These are phyloP conservation scores for Streblospio benedicti DNA, from an alignment of 1,140 invertebrate species.

Conservation along the genomic window DNA sequence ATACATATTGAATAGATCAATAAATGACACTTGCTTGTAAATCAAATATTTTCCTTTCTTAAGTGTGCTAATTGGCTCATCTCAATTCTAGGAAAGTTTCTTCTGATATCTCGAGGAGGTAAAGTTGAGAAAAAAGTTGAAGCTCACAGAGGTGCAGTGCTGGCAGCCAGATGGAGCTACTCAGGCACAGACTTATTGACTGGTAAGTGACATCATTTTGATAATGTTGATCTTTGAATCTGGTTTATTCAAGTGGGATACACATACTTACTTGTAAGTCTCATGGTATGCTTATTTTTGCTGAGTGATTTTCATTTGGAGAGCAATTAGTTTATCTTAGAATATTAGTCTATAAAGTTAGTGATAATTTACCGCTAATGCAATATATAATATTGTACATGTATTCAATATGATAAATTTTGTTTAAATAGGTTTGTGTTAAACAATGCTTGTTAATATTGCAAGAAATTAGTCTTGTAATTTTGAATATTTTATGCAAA, in stretches of 20 bases:
- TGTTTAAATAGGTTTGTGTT: background rate
- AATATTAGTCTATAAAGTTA: too few relatives aligned
- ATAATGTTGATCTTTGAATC: background rate
- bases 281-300: too few relatives aligned
- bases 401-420: background rate
- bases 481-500: background rate
- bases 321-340: too few relatives aligned
- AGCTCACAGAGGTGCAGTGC: constrained; percentile 81
- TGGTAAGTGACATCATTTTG: constrained; percentile 51
- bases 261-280: background rate
- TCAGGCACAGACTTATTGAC: constrained; percentile 86
- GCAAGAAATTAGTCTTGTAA: too few relatives aligned
- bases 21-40: background rate
- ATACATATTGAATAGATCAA: background rate
- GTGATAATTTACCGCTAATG: background rate
- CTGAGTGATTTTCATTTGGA: too few relatives aligned
- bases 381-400: background rate
- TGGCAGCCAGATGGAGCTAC: constrained; percentile 72
- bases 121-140: constrained; percentile 84
- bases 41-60: too few relatives aligned
- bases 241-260: background rate
- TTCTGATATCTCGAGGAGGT: constrained; percentile 78
- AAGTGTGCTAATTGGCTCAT: too few relatives aligned
- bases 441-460: too few relatives aligned
- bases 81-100: constrained; percentile 65